A percentile compares a stretch with the other conserved stretches of the same genome.
Conservation (phyloP, 1,140 invertebrate genomes). For the Orchestia grillus region DNA sequence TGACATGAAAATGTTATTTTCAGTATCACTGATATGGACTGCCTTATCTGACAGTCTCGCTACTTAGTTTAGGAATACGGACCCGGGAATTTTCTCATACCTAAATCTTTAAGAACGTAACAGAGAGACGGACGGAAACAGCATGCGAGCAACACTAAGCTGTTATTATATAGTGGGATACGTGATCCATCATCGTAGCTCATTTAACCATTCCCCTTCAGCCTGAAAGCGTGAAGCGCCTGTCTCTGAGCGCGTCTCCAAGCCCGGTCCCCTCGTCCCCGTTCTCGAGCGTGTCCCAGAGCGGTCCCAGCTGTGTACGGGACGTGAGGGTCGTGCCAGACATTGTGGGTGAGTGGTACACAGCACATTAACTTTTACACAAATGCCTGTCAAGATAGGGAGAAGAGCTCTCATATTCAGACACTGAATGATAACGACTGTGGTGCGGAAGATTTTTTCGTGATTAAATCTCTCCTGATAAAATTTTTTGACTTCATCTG, state of each 20-base stretch:
- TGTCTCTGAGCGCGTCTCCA: not conserved
- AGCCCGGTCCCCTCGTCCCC: not conserved
- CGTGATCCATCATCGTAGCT: too few relatives aligned
- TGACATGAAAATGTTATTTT: too few relatives aligned
- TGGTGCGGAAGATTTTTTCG: not conserved
- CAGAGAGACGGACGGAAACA: too few relatives aligned
- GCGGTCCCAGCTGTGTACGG: not conserved
- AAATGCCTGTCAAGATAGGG: not conserved
- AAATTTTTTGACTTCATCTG: too few relatives aligned
- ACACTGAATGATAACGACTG: not conserved
- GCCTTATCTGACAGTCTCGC: too few relatives aligned
- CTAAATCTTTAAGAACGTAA: too few relatives aligned
- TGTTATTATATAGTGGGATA: too few relatives aligned
- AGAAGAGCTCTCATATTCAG: not conserved
- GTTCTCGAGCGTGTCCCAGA: not conserved
- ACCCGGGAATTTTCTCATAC: too few relatives aligned
- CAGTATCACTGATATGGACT: too few relatives aligned
- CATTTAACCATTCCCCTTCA: not conserved
- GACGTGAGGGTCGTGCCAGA: not conserved
- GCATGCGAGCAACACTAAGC: too few relatives aligned
- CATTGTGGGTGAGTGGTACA: constrained; percentile 2
- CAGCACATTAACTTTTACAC: not conserved
- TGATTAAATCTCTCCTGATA: not conserved
- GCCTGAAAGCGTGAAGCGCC: not conserved
- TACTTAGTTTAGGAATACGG: too few relatives aligned